These are phyloP conservation scores for Formica selysi DNA, from an alignment of 1,140 invertebrate species.

Conservation along the genomic window DNA sequence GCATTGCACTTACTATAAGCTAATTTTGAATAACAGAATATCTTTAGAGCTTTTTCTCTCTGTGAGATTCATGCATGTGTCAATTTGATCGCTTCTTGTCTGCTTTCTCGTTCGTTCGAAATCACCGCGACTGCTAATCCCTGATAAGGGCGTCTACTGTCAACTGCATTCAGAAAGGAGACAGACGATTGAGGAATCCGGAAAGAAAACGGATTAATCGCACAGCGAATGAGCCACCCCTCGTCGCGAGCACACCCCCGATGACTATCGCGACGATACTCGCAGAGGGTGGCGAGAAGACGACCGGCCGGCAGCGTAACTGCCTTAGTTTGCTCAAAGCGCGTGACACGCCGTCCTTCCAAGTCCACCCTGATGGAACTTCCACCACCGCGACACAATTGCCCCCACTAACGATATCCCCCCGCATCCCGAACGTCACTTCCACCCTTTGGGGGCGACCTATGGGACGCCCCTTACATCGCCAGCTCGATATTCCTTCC, in stretches of 20 bases:
- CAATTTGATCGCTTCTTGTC: not conserved
- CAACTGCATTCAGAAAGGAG: not conserved
- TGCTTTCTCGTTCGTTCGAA: not conserved
- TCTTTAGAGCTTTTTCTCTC: not conserved
- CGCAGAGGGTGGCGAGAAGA: slow-evolving; percentile 40
- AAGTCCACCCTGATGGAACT: slow-evolving; percentile 20
- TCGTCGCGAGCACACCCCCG: slow-evolving; percentile 10
- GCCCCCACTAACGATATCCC: slow-evolving; percentile 21
- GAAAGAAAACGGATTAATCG: slow-evolving; percentile 51
- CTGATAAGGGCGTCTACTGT: not conserved
- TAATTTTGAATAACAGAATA: not conserved
- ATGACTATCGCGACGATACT: slow-evolving; percentile 46
- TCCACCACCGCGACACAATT: slow-evolving; percentile 57
- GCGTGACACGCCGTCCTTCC: slow-evolving; percentile 67
- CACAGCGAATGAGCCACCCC: slow-evolving; percentile 3
- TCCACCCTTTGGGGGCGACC: slow-evolving; percentile 26
- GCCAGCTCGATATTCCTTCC: slow-evolving; percentile 73
- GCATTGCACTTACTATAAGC: not conserved
- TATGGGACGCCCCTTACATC: slow-evolving; percentile 13
- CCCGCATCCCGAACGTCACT: slow-evolving; percentile 39
- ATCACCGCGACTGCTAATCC: not conserved
- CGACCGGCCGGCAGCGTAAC: slow-evolving; percentile 58
- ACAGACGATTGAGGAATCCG: not conserved
- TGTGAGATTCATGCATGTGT: not conserved
- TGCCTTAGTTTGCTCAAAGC: slow-evolving; percentile 65